Evolutionary conservation across 2,113 vertebrate genomes (phyloP).

Genomic region (Myotis brandtii): DNA sequence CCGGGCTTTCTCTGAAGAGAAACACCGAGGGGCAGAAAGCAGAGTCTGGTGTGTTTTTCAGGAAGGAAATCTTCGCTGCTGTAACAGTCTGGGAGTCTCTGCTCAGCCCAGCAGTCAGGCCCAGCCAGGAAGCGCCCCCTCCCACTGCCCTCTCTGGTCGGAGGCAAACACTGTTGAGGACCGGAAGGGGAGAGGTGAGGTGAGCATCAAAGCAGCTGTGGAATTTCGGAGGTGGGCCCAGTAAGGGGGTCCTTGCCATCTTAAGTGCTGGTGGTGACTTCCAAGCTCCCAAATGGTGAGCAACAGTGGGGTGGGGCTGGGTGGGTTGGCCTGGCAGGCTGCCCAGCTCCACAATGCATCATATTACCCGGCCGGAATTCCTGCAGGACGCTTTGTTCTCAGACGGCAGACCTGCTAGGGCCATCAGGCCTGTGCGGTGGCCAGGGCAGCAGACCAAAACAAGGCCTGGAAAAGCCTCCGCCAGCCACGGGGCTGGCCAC

Average conservation of each 20-base stretch:
- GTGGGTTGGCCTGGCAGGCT: slow-evolving; percentile 58
- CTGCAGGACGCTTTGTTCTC: slow-evolving; percentile 82
- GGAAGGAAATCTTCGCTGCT: slow-evolving; percentile 85
- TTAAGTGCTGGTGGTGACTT: background rate
- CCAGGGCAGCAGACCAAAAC: background rate
- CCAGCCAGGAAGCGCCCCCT: slow-evolving; percentile 81
- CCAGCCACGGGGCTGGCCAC: background rate
- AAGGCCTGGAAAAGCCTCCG: background rate
- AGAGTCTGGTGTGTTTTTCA: slow-evolving; percentile 67
- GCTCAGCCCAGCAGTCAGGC: slow-evolving; percentile 60
- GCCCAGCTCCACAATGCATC: slow-evolving; percentile 77
- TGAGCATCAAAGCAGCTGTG: slow-evolving; percentile 42
- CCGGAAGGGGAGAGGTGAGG: slow-evolving; percentile 85
- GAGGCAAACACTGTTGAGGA: slow-evolving; percentile 80
- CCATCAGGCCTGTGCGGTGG: slow-evolving; percentile 75
- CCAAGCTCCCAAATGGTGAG: background rate
- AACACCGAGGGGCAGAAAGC: background rate
- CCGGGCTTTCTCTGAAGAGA: slow-evolving; percentile 13
- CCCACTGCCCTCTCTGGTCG: background rate
- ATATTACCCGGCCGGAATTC: slow-evolving; percentile 85
- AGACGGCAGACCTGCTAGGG: slow-evolving; percentile 70
- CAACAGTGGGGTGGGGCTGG: background rate
- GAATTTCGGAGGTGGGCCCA: background rate
- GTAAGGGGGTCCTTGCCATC: background rate
- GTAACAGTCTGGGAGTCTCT: slow-evolving; percentile 59